phyloP scores from a whole-genome alignment of 1,140 invertebrate species.

The Drosophila bipectinata region DNA sequence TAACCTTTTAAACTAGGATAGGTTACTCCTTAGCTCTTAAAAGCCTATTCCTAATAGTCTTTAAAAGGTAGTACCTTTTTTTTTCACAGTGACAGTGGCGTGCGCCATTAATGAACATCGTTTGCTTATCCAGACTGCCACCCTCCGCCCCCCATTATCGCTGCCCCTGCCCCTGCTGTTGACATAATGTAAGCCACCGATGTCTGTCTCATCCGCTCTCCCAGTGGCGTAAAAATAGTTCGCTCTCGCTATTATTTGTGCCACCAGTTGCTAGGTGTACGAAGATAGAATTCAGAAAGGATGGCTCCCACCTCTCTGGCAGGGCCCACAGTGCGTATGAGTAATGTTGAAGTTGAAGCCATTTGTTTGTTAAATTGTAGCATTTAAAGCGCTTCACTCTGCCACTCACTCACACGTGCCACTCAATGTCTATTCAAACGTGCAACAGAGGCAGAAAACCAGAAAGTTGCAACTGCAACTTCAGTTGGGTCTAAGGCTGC shows the following conservation, averaged over 20 bases:
- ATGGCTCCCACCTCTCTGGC: conserved; percentile 3
- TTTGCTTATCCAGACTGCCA: conserved; percentile 74
- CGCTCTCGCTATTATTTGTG: conserved; percentile 21
- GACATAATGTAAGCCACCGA: conserved; percentile 75
- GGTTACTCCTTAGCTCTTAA: too few species aligned
- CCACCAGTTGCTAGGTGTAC: conserved; percentile 74
- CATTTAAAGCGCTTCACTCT: not conserved
- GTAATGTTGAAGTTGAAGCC: conserved; percentile 6
- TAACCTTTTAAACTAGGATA: too few species aligned
- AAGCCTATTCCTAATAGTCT: not conserved
- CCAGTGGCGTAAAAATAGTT: conserved; percentile 74
- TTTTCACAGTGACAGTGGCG: conserved; percentile 43
- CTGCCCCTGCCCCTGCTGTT: conserved; percentile 53
- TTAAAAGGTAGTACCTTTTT: not conserved
- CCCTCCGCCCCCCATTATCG: too few species aligned
- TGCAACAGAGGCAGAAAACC: conserved; percentile 4
- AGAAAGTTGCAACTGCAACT: conserved; percentile 14
- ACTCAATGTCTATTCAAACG: conserved; percentile 14
- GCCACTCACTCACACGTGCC: not conserved
- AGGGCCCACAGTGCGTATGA: conserved; percentile 37
- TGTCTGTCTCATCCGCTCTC: conserved; percentile 18
- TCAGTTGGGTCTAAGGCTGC: conserved; percentile 15
- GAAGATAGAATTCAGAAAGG: conserved; percentile 38
- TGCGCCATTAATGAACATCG: conserved; percentile 78
- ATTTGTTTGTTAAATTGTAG: not conserved